Evolutionary conservation across 2,888 invertebrate species (phyloP).

Genomic region (Campoletis raptor): DNA sequence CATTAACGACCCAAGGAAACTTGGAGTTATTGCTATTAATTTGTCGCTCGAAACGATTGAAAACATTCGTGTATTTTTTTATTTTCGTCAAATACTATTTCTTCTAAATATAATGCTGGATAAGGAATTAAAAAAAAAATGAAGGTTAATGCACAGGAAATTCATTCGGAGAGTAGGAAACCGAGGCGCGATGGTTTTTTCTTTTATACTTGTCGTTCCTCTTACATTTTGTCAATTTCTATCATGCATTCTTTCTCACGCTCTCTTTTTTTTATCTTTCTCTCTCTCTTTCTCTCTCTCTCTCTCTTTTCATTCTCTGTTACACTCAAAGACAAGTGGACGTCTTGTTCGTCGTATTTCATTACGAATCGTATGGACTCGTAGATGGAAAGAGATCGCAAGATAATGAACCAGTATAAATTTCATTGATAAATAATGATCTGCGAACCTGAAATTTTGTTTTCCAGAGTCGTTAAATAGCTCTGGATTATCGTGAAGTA

Average conservation of each 20-base stretch:
- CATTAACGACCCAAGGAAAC: neutral
- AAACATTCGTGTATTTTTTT: neutral
- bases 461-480: neutral
- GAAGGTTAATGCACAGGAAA: slow-evolving; percentile 45
- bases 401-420: slow-evolving; percentile 62
- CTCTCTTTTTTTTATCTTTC: slow-evolving; percentile 25
- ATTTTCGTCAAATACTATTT: slow-evolving; percentile 1
- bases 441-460: neutral
- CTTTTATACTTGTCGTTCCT: neutral
- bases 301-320: slow-evolving; percentile 36
- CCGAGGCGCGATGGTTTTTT: slow-evolving; percentile 66
- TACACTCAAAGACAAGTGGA: slow-evolving; percentile 61
- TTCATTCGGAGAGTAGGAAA: slow-evolving; percentile 60
- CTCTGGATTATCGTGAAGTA: slow-evolving; percentile 40
- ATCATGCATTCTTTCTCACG: slow-evolving; percentile 42
- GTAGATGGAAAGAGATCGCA: slow-evolving; percentile 43
- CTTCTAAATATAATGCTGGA: neutral
- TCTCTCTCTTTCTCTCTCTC: slow-evolving; percentile 48
- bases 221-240: slow-evolving; percentile 37
- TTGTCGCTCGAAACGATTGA: neutral
- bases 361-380: slow-evolving; percentile 65
- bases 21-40: neutral
- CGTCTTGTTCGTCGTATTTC: slow-evolving; percentile 69
- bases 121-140: slow-evolving; percentile 36
- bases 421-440: slow-evolving; percentile 41